Evolutionary conservation across 2,113 vertebrate genomes (phyloP).

Genomic region (Triplophysa siluroides): DNA sequence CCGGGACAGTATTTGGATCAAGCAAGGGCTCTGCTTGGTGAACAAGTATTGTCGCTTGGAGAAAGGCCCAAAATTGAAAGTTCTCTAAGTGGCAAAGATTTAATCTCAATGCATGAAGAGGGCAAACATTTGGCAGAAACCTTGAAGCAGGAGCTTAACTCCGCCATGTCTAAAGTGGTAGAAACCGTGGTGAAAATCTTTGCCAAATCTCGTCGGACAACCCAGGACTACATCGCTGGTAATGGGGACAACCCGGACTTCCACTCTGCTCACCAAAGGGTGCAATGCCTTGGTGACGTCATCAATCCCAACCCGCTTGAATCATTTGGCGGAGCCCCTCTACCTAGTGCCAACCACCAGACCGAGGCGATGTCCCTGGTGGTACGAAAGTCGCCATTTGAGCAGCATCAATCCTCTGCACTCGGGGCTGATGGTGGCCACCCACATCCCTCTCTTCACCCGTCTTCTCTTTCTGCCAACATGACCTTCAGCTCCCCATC

Average conservation of each 20-base stretch:
- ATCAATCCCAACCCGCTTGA: conserved; percentile 96
- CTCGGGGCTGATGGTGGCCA: conserved; percentile 84
- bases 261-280: conserved; percentile 92
- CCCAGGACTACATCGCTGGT: conserved; percentile 88
- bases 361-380: conserved; percentile 95
- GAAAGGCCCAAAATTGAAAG: conserved; percentile 86
- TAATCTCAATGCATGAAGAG: conserved; percentile 83
- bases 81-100: conserved; percentile 80
- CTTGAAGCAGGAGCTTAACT: conserved; percentile 96
- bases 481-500: conserved; percentile 91
- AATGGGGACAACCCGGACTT: conserved; percentile 96
- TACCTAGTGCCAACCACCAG: conserved; percentile 89
- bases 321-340: conserved; percentile 86
- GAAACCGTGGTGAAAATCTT: conserved; percentile 99
- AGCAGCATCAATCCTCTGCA: conserved; percentile 87
- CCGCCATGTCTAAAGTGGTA: conserved; percentile 97
- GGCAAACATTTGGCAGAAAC: conserved; percentile 96
- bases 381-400: conserved; percentile 91
- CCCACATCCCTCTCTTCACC: conserved; percentile 89
- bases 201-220: conserved; percentile 89
- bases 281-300: conserved; percentile 96
- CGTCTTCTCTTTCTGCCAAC: conserved; percentile 90
- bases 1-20: conserved; percentile 91
- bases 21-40: conserved; percentile 86
- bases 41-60: conserved; percentile 83